phyloP scores from a whole-genome alignment of 37 sponge, comb jelly and placozoan genomes.

The Tethya wilhelma region DNA sequence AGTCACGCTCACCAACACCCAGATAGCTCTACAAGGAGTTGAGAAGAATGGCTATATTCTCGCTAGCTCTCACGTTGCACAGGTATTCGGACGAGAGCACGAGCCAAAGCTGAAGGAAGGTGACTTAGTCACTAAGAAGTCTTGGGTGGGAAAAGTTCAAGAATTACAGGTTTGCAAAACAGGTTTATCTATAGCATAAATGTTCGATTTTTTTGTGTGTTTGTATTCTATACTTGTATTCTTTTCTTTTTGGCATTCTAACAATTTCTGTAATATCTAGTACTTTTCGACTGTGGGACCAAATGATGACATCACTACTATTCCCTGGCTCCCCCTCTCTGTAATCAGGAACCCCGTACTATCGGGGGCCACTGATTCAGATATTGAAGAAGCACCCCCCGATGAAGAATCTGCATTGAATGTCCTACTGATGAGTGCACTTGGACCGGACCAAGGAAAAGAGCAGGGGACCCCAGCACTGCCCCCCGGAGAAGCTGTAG shows the following conservation, averaged over 20 bases:
- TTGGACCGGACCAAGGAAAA: conserved; percentile 10
- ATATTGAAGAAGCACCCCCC: neutral
- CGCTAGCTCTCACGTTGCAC: conserved; percentile 70
- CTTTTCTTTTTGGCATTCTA: conserved; percentile 7
- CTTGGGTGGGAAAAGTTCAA: conserved; percentile 76
- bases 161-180: conserved; percentile 69
- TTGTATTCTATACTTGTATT: neutral
- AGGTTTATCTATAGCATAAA: neutral
- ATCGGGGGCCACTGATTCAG: neutral
- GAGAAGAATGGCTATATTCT: conserved; percentile 77
- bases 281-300: conserved; percentile 67
- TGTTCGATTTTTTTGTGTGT: neutral
- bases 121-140: conserved; percentile 73
- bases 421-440: conserved; percentile 26
- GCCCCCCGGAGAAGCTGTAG: conserved; percentile 71
- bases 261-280: conserved; percentile 47
- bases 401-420: conserved; percentile 29
- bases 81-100: conserved; percentile 72
- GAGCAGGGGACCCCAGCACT: neutral
- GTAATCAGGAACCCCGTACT: conserved; percentile 42
- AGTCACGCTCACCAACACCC: conserved; percentile 84
- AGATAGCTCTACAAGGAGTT: conserved; percentile 79
- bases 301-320: neutral
- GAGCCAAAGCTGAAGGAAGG: conserved; percentile 66
- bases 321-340: conserved; percentile 79